A percentile compares a stretch with the other conserved stretches of the same genome.
Evolutionary conservation across 2,888 invertebrate genomes (phyloP).

Genomic region (Nematopogon swammerdamellus): DNA sequence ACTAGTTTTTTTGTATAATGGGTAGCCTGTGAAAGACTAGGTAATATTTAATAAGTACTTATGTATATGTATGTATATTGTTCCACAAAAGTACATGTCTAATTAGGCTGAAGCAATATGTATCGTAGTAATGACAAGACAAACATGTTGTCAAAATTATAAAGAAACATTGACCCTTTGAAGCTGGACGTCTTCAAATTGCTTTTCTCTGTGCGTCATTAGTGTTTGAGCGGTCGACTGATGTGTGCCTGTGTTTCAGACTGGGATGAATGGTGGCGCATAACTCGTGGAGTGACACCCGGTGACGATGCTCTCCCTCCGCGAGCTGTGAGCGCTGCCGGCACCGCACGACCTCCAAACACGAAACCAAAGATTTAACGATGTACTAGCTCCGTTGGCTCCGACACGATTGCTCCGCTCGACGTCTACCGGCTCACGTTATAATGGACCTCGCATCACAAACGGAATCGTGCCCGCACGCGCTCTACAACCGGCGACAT

Average conservation of each 20-base stretch:
- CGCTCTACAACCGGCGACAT: slow-evolving; percentile 43
- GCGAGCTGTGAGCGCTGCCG: background rate
- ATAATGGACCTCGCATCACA: slow-evolving; percentile 52
- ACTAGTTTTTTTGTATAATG: no score
- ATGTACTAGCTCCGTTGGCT: slow-evolving; percentile 45
- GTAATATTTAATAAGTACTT: no score
- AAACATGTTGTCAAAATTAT: no score
- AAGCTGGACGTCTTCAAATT: no score
- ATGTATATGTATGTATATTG: no score
- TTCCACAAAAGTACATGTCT: no score
- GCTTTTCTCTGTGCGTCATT: no score
- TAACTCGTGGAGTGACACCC: background rate
- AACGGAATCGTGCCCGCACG: slow-evolving; percentile 41
- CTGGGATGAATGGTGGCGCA: background rate
- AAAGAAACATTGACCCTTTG: no score
- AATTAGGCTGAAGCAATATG: no score
- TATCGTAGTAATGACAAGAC: no score
- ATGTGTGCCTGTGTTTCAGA: background rate
- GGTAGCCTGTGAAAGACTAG: no score
- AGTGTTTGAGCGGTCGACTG: no score
- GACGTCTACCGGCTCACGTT: slow-evolving; percentile 48
- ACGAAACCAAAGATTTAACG: slow-evolving; percentile 50
- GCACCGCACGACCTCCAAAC: slow-evolving; percentile 35
- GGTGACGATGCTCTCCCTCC: background rate
- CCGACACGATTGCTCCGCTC: slow-evolving; percentile 43